Evolutionary conservation across 2,888 invertebrate genomes (phyloP).

Genomic region (Metellina segmentata): DNA sequence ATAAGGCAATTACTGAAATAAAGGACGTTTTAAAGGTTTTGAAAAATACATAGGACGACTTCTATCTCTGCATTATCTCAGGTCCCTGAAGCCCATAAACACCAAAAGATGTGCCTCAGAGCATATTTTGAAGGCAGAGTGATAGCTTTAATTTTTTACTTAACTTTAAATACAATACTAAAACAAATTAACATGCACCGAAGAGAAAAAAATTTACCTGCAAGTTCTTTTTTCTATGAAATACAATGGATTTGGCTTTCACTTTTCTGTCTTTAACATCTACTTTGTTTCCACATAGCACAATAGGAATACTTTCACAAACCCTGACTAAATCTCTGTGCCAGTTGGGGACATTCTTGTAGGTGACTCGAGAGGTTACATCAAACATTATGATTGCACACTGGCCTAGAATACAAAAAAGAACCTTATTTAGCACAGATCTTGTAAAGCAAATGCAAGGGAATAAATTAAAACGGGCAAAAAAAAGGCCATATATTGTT

Average conservation of each 20-base stretch:
- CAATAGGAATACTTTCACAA: conserved; percentile 99
- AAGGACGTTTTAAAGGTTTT: too few species aligned
- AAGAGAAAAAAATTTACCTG: conserved; percentile 85
- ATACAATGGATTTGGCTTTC: conserved; percentile 99
- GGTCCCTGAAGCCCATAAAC: too few species aligned
- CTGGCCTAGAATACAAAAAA: conserved; percentile 82
- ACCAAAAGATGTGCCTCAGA: too few species aligned
- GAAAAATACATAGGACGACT: too few species aligned
- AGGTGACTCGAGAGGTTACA: conserved; percentile 99
- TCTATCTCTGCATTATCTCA: too few species aligned
- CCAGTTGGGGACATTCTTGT: conserved; percentile 99
- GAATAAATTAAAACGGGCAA: too few species aligned
- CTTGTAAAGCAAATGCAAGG: too few species aligned
- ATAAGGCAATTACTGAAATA: too few species aligned
- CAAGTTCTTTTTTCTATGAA: conserved; percentile 99
- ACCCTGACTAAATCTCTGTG: conserved; percentile 99
- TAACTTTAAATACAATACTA: not conserved
- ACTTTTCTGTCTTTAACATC: conserved; percentile 99
- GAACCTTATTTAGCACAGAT: not conserved
- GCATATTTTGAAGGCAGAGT: too few species aligned
- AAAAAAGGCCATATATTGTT: too few species aligned
- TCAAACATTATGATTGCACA: conserved; percentile 99
- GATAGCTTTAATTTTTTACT: not conserved
- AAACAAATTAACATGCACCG: not conserved
- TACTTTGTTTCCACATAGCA: conserved; percentile 99